Evolutionary conservation across 2,113 vertebrate species (phyloP).

Genomic region (Lamprotornis superbus): DNA sequence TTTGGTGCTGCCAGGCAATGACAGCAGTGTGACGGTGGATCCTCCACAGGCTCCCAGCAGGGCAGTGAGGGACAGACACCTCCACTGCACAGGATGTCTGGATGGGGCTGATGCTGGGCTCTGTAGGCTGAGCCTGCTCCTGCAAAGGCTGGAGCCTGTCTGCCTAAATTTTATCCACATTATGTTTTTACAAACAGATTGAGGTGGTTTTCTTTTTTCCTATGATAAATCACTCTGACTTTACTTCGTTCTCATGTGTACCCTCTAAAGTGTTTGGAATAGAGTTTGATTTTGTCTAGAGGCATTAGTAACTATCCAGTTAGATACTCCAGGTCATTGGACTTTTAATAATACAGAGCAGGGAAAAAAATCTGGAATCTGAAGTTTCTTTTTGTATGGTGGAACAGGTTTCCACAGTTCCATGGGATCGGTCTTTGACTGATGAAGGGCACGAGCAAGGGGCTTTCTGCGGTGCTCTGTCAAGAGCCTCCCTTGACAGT

Average conservation of each 20-base stretch:
- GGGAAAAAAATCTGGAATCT: background rate
- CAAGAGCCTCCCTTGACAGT: background rate
- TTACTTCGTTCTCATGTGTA: background rate
- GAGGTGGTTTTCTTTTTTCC: background rate
- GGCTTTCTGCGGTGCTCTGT: background rate
- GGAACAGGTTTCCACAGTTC: background rate
- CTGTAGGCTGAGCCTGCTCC: background rate
- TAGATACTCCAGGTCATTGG: background rate
- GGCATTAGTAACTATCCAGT: background rate
- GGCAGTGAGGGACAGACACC: background rate
- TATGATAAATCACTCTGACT: background rate
- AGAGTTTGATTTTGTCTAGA: background rate
- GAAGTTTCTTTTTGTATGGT: background rate
- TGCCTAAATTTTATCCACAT: background rate
- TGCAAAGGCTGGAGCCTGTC: background rate
- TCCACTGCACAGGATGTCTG: background rate
- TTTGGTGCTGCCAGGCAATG: background rate
- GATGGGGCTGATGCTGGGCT: background rate
- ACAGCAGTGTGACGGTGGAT: background rate
- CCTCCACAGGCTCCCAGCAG: background rate
- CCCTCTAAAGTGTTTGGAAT: background rate
- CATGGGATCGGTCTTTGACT: fast-evolving
- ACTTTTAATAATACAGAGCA: background rate
- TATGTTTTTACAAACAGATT: background rate
- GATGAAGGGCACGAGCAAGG: fast-evolving